A percentile compares a stretch with the other conserved stretches of the same genome.
Evolutionary conservation across 2,797 vertebrate genomes (phyloP).

Genomic region (Mallotus villosus): DNA sequence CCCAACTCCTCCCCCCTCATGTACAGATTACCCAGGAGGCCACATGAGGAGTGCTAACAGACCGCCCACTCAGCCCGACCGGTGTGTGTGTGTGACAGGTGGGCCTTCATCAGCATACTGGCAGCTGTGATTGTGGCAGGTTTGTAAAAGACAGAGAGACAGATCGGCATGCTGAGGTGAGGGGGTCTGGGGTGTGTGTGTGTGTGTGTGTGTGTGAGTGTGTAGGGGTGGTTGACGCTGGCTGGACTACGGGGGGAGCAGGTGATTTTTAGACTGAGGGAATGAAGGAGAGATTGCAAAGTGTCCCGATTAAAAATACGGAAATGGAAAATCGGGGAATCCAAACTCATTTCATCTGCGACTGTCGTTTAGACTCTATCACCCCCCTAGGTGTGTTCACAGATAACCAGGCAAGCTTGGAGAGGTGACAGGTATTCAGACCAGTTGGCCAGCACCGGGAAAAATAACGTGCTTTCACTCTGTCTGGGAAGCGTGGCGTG

Average conservation of each 20-base stretch:
- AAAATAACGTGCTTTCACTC: neutral
- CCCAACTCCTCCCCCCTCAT: constrained; percentile 43
- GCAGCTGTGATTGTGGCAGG: constrained; percentile 80
- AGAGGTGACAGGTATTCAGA: neutral
- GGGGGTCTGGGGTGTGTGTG: constrained; percentile 25
- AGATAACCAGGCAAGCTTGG: constrained; percentile 37
- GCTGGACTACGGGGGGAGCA: constrained; percentile 74
- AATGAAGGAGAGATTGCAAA: constrained; percentile 78
- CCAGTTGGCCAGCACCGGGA: constrained; percentile 1
- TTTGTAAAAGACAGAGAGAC: constrained; percentile 59
- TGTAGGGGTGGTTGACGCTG: constrained; percentile 49
- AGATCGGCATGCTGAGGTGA: constrained; percentile 9
- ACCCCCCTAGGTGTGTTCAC: constrained; percentile 65
- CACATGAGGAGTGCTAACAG: constrained; percentile 71
- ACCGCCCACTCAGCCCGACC: constrained; percentile 59
- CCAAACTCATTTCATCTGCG: constrained; percentile 72
- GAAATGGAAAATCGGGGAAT: constrained; percentile 68
- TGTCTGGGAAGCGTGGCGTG: no score
- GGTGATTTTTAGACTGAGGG: constrained; percentile 76
- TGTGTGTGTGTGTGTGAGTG: constrained; percentile 36
- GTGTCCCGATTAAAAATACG: constrained; percentile 71
- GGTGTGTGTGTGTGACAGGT: constrained; percentile 72
- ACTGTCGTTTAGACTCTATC: constrained; percentile 62
- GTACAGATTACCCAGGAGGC: constrained; percentile 72
- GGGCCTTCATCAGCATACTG: constrained; percentile 80